phyloP scores from a whole-genome alignment of 1,140 invertebrate species.

The Pogonognathellus flavescens region DNA sequence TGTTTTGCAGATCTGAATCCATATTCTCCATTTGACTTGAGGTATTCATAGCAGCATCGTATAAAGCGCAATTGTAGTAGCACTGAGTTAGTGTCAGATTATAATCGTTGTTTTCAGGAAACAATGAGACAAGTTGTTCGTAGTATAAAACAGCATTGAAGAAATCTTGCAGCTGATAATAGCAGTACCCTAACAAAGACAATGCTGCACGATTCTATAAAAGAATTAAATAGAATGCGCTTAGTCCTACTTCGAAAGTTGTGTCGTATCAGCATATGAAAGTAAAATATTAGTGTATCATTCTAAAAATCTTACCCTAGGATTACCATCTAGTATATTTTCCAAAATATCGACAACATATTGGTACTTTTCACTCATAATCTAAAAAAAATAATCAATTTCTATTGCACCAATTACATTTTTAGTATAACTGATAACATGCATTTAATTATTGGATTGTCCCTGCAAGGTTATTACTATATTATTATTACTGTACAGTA shows the following conservation, averaged over 20 bases:
- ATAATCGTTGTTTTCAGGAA: constrained; percentile 17
- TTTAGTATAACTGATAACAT: not conserved
- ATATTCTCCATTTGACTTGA: constrained; percentile 13
- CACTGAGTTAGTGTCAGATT: not conserved
- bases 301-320: not conserved
- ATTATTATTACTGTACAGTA: not conserved
- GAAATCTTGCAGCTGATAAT: constrained; percentile 5
- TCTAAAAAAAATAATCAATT: not conserved
- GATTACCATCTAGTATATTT: not conserved
- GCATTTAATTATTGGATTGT: not conserved
- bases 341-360: constrained; percentile 8
- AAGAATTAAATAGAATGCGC: not conserved
- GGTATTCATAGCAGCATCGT: constrained; percentile 20
- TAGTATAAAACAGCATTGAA: not conserved
- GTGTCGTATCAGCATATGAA: not conserved
- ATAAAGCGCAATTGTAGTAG: constrained; percentile 14
- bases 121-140: not conserved
- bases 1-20: constrained; percentile 18
- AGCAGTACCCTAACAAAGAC: constrained; percentile 28
- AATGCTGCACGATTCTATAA: constrained; percentile 35
- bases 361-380: constrained; percentile 15
- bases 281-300: too few relatives aligned
- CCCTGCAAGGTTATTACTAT: too few relatives aligned
- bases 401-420: not conserved
- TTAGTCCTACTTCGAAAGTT: too few relatives aligned